phyloP scores from a whole-genome alignment of 2,797 vertebrate species.

The Xenentodon cancila region DNA sequence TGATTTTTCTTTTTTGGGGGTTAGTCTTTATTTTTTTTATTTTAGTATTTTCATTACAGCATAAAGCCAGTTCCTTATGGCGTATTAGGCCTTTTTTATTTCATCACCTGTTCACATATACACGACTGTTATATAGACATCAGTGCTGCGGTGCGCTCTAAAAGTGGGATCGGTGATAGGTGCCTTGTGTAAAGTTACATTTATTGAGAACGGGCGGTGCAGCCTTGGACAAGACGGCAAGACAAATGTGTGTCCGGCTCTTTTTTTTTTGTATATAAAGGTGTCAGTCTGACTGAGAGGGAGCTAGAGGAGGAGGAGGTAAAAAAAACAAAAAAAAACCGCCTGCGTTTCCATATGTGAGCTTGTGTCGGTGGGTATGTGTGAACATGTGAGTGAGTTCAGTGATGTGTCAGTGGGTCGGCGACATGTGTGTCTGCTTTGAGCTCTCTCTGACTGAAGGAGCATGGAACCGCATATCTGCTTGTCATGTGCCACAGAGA shows the following conservation, averaged over 20 bases:
- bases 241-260: slow-evolving; percentile 30
- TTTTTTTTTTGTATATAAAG: slow-evolving; percentile 7
- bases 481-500: slow-evolving; percentile 70
- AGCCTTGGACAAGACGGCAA: slow-evolving; percentile 30
- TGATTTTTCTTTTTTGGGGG: too few species aligned
- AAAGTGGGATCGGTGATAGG: slow-evolving; percentile 50
- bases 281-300: slow-evolving; percentile 33
- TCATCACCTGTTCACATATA: slow-evolving; percentile 43
- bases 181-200: slow-evolving; percentile 53
- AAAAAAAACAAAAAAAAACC: slow-evolving; percentile 3
- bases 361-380: slow-evolving; percentile 52
- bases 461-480: slow-evolving; percentile 68
- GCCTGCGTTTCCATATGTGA: slow-evolving; percentile 47
- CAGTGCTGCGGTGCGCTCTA: slow-evolving; percentile 50
- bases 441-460: slow-evolving; percentile 68
- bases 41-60: background rate
- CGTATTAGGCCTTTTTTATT: slow-evolving; percentile 24
- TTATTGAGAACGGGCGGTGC: slow-evolving; percentile 70
- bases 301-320: slow-evolving; percentile 22
- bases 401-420: slow-evolving; percentile 62
- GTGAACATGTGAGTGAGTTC: slow-evolving; percentile 57
- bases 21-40: too few species aligned
- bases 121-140: slow-evolving; percentile 55
- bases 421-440: slow-evolving; percentile 76
- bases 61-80: slow-evolving; percentile 9